Base-by-base conservation (phyloP, 2,888 invertebrate species). In the Ecdyonurus torrentis region DNA sequence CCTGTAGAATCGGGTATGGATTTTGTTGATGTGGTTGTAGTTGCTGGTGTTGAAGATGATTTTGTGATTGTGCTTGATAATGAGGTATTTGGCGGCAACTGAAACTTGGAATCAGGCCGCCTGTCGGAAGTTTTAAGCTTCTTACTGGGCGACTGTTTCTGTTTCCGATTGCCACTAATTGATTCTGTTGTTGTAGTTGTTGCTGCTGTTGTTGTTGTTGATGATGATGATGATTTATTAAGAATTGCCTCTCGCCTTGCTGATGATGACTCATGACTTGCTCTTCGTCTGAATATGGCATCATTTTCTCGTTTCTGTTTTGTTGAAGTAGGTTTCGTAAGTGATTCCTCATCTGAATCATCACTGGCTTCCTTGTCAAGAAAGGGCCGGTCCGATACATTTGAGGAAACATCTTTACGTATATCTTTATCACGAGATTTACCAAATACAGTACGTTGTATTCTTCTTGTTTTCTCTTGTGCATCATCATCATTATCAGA, bases 51-150 rank as follows among this genome's bases (percentile, higher is more conserved):
- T 37, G 59, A 2, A 1, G 58, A n/a, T 58, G 62, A 18, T n/a
- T 18, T 62, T 64, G 66, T 62, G 65, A 65, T 62, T 65, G 61
- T 65, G 70, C 70, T 66, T 75, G 74, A 70, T 71, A 69, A 71
- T 74, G 62, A 53, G 62, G 55, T 62, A 62, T 58, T 25, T 55
- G 81, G 72, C 81, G 83, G 79, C 79, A 84, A 79, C 81, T 83
- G 79, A 81, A 82, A 80, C 80, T 83, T 79, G 76, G 78, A 80
- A 80, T 82, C 84, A 81, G 83, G 81, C 81, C 82, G 81, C 84
- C 83, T 83, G 81, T 85, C 85, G 84, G 85, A 85, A 85, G 85
- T 85, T 85, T 85, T 86, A 83, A 85, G 85, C 85, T 85, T 86
- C 85, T 85, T 85, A 77, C 85, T 85, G 74, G 84, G 83, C 81